A percentile compares a stretch with the other conserved stretches of the same genome.
phyloP scores from a whole-genome alignment of 2,113 vertebrate genomes.

The Amia ocellicauda region DNA sequence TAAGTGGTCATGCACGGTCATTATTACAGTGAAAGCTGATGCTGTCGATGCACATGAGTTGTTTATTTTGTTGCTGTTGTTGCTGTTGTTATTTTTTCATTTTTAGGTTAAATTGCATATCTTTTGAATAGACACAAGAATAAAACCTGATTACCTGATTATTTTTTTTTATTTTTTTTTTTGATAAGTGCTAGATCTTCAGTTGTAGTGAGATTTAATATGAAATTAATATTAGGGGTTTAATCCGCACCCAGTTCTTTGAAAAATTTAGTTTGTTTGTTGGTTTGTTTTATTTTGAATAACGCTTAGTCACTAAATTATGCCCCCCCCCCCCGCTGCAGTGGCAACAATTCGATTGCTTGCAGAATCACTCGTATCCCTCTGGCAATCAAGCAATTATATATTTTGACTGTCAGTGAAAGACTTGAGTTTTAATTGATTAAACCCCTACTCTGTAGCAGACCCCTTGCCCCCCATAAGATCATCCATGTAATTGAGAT shows the following conservation, averaged over 20 bases:
- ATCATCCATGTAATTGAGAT: constrained; percentile 30
- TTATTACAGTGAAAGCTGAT: constrained; percentile 49
- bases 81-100: constrained; percentile 34
- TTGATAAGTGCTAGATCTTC: constrained; percentile 46
- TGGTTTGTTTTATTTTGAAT: neutral
- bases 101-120: constrained; percentile 54
- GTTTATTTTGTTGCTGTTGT: neutral
- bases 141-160: constrained; percentile 35
- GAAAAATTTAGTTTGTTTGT: too few species aligned
- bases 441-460: constrained; percentile 9
- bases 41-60: constrained; percentile 51
- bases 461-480: constrained; percentile 17
- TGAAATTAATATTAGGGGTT: constrained; percentile 33
- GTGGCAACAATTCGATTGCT: too few species aligned
- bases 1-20: constrained; percentile 37
- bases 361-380: too few species aligned
- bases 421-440: neutral
- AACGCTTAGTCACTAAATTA: too few species aligned
- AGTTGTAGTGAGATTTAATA: constrained; percentile 43
- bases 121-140: constrained; percentile 38
- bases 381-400: too few species aligned
- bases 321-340: too few species aligned
- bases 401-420: neutral
- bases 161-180: constrained; percentile 35
- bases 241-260: too few species aligned